A percentile compares a stretch with the other conserved stretches of the same genome.
These are phyloP conservation scores for Clusia tigrina DNA, from an alignment of 2,888 invertebrate species.

Conservation along the genomic window DNA sequence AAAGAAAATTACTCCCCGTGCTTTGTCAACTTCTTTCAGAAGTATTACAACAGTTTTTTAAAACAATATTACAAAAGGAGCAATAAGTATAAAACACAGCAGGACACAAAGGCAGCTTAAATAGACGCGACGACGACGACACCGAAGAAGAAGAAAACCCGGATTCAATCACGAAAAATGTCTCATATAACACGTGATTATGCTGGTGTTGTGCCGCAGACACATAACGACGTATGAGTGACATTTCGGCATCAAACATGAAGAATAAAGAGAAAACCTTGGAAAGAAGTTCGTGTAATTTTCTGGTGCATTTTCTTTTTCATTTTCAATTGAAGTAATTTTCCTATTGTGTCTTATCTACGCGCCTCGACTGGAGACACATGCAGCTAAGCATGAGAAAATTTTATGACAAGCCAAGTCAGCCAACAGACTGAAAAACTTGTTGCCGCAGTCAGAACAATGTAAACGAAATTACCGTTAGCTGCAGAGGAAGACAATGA, in stretches of 20 bases:
- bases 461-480: slow-evolving; percentile 4
- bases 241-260: neutral
- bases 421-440: slow-evolving; percentile 2
- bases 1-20: slow-evolving; percentile 1
- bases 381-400: slow-evolving; percentile 18
- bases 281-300: neutral
- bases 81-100: neutral
- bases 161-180: neutral
- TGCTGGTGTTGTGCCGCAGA: neutral
- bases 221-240: neutral
- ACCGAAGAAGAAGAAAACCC: neutral
- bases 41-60: neutral
- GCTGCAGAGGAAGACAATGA: neutral
- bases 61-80: neutral
- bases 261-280: neutral
- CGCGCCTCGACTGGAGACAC: too few relatives aligned
- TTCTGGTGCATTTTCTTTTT: neutral
- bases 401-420: slow-evolving; percentile 3
- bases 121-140: neutral
- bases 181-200: neutral
- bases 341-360: neutral
- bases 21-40: neutral
- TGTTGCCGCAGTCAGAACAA: slow-evolving; percentile 6
- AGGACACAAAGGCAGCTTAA: neutral
- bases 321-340: too few relatives aligned